A percentile compares a stretch with the other conserved stretches of the same genome.
Evolutionary conservation across 2,888 invertebrate genomes (phyloP).

Genomic region (Coelogynopora nodosa): DNA sequence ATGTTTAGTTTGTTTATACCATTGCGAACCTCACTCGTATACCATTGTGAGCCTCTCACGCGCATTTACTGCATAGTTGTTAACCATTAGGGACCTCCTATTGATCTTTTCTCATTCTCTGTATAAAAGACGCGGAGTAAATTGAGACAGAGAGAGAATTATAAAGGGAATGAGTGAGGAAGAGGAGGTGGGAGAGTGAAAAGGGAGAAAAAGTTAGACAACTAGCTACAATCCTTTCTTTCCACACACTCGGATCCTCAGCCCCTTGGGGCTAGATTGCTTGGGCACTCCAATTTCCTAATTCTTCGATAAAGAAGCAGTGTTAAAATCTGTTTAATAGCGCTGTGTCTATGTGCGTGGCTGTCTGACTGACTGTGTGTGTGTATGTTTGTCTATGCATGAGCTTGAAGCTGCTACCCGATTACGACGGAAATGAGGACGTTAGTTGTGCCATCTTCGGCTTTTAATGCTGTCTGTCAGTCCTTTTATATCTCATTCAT

Average conservation of each 20-base stretch:
- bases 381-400: neutral
- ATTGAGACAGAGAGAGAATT: constrained; percentile 1
- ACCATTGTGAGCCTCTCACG: constrained; percentile 28
- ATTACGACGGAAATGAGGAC: neutral
- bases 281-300: constrained; percentile 18
- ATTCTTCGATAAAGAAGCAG: constrained; percentile 17
- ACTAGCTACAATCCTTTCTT: constrained; percentile 6
- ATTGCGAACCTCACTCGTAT: neutral
- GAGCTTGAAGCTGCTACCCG: neutral
- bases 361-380: neutral
- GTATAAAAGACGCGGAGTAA: constrained; percentile 7
- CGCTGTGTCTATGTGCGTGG: neutral
- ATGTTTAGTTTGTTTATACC: neutral
- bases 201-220: neutral
- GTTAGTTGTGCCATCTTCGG: neutral
- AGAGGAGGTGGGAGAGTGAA: neutral
- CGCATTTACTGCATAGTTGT: constrained; percentile 20
- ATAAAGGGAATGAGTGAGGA: neutral
- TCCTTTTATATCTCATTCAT: no score
- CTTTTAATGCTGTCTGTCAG: constrained; percentile 3
- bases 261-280: neutral
- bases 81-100: neutral
- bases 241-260: neutral
- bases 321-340: constrained; percentile 27
- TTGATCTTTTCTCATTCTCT: constrained; percentile 20